Conservation (phyloP, 1,140 invertebrate genomes). For the Sycophila sp. region DNA sequence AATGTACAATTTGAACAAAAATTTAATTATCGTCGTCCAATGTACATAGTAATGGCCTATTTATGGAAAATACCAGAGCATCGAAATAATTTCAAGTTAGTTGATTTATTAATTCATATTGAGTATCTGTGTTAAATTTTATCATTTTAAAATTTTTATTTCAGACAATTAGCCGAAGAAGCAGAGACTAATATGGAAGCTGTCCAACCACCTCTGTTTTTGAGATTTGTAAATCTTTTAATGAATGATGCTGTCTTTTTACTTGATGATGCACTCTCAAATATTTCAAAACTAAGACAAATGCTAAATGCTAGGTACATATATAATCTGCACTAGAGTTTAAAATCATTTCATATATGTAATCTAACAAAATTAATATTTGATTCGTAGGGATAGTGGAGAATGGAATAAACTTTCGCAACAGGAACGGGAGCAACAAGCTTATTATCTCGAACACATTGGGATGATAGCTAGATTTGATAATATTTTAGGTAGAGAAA, state of each 20-base stretch:
- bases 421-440: conserved; percentile 81
- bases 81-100: conserved; percentile 78
- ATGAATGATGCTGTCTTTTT: conserved; percentile 97
- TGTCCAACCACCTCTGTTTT: conserved; percentile 88
- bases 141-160: conserved; percentile 6
- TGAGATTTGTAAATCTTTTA: conserved; percentile 92
- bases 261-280: conserved; percentile 88
- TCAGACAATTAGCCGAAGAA: conserved; percentile 73
- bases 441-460: conserved; percentile 79
- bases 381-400: conserved; percentile 72
- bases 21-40: conserved; percentile 94
- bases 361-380: conserved; percentile 34
- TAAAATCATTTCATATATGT: not conserved
- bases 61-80: conserved; percentile 87
- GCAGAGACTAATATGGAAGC: conserved; percentile 91
- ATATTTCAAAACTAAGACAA: conserved; percentile 84
- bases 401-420: conserved; percentile 79
- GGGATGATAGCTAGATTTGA: conserved; percentile 90
- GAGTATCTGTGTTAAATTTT: too few relatives aligned
- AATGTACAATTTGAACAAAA: conserved; percentile 97
- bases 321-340: not conserved
- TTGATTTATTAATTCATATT: conserved; percentile 34
- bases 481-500: conserved; percentile 91
- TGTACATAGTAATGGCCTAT: conserved; percentile 94
- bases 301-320: conserved; percentile 75